A percentile compares a stretch with the other conserved stretches of the same genome.
Evolutionary conservation across 2,797 vertebrate species (phyloP).

Genomic region (Rhadinocentrus ornatus): DNA sequence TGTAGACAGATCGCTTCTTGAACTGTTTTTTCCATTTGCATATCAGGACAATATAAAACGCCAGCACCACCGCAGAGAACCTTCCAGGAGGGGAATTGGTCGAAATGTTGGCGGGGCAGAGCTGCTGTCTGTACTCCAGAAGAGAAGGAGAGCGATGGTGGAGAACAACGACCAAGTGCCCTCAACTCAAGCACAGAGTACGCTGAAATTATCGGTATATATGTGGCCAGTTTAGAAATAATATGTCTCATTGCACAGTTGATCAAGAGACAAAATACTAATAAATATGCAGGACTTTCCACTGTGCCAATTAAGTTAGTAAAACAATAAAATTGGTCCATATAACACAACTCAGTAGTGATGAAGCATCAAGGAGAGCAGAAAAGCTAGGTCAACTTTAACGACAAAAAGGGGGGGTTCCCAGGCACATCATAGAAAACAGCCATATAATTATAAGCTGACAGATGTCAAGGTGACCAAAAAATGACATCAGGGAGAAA

Average conservation of each 20-base stretch:
- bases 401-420: no score
- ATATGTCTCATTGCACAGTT: not conserved
- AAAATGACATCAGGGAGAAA: no score
- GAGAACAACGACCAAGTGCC: constrained; percentile 19
- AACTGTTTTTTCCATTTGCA: not conserved
- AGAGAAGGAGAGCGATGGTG: constrained; percentile 80
- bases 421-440: no score
- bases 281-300: no score
- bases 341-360: not conserved
- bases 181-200: constrained; percentile 52
- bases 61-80: constrained; percentile 37
- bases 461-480: no score
- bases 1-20: not conserved
- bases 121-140: constrained; percentile 83
- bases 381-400: no score
- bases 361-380: not conserved
- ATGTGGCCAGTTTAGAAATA: not conserved
- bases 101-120: constrained; percentile 71
- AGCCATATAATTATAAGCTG: no score
- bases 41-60: constrained; percentile 74
- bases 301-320: not conserved
- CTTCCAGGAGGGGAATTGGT: constrained; percentile 60
- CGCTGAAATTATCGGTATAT: not conserved
- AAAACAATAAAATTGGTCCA: not conserved
- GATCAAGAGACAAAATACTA: not conserved